Base-by-base conservation (phyloP, 2,113 vertebrate species). In the Origma solitaria region DNA sequence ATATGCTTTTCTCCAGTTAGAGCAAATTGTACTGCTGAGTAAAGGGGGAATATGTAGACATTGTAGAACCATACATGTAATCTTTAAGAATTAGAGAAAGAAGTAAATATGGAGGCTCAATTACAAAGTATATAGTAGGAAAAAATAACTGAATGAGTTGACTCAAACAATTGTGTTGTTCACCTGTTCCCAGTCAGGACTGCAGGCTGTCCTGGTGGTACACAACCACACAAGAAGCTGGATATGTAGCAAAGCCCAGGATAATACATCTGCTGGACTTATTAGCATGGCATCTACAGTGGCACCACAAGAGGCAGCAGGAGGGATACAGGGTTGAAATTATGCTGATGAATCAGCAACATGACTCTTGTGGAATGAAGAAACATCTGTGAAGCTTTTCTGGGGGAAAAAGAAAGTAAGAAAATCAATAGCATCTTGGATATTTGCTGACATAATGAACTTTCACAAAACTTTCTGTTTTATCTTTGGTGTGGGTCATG, bases 351-450 rank as follows among this genome's bases (percentile, higher is more conserved):
- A 76, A 78, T 93, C 45, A 88, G 53, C 45, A 79, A 23, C 20
- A 4, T 50, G 64, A 42, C 25, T 88, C 49, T 44, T 85, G 33
- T 35, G 42, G 58, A 51, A 44, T 77, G 75, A 82, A 50, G 54
- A 95, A 94, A 61, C 45, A 69, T 77, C 70, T 77, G 70, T 88
- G 79, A 90, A 86, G 30, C 16, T 77, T 86, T 76, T 86, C 49
- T 76, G 57, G 15, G 1, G 19, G 22, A 22, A 24, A 35, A 44
- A 77, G 66, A 78, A 76, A 66, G 22, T 53, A 38, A 78, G 73
- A 88, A 94, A 95, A 66, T 25, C 66, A 62, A 69, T 69, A 57
- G 14, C 0, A 1, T 62, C 50, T 77, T 40, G 79, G 66, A 35
- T 92, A 78, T 94, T 87, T 90, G 33, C 75, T 88, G 68, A 77